Percentiles rank a stretch among this genome's conserved stretches.
phyloP scores from a whole-genome alignment of 2,113 vertebrate species.

The Hemibagrus wyckioides region DNA sequence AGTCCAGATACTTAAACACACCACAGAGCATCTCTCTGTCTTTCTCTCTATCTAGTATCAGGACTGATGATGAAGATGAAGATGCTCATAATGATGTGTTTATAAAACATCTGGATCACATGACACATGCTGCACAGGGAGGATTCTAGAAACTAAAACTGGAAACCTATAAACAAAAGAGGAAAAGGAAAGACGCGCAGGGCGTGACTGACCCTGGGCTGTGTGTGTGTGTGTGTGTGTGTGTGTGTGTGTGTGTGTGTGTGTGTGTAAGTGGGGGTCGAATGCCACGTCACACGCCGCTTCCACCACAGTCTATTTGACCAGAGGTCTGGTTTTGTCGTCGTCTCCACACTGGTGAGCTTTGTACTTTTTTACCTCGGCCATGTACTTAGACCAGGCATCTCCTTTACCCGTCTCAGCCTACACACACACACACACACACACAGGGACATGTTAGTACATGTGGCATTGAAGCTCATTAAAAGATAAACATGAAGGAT shows the following conservation, averaged over 20 bases:
- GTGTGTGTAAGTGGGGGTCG: constrained; percentile 42
- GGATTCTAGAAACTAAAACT: background rate
- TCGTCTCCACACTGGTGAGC: constrained; percentile 95
- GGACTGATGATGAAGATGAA: background rate
- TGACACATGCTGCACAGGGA: background rate
- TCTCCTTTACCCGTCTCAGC: constrained; percentile 87
- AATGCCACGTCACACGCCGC: constrained; percentile 41
- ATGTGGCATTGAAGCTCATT: background rate
- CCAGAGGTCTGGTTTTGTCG: constrained; percentile 93
- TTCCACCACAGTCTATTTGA: constrained; percentile 77
- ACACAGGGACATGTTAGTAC: background rate
- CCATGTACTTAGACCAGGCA: constrained; percentile 96
- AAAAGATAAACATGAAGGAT: background rate
- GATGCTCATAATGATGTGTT: background rate
- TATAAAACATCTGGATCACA: background rate
- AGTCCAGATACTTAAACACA: background rate
- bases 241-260: background rate
- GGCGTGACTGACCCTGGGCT: constrained; percentile 37
- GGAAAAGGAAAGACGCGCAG: background rate
- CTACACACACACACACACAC: constrained; percentile 61
- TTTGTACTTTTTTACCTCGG: constrained; percentile 97
- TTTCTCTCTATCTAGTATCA: background rate
- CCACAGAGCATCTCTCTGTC: background rate
- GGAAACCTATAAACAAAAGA: constrained; percentile 19
- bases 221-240: background rate